These are phyloP conservation scores for Encarsia formosa DNA, from an alignment of 2,888 invertebrate species.

Conservation along the genomic window DNA sequence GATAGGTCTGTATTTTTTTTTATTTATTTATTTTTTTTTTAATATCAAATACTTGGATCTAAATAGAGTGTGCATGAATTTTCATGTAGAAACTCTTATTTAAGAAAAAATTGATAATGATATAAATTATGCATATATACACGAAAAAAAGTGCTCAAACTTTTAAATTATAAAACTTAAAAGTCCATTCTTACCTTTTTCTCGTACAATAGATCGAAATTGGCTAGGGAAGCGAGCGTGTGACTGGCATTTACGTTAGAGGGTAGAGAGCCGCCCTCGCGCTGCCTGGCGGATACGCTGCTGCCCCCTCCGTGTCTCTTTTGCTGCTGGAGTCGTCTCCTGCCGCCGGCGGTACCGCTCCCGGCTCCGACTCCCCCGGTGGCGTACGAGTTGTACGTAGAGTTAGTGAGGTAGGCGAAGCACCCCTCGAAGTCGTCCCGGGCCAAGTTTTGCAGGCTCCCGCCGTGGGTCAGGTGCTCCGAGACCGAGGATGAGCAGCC, in stretches of 20 bases:
- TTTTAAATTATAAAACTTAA: no score
- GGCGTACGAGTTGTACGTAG: no score
- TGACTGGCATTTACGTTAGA: conserved; percentile 57
- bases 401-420: conserved; percentile 43
- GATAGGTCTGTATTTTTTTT: no score
- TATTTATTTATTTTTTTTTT: no score
- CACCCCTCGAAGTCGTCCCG: conserved; percentile 42
- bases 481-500: conserved; percentile 46
- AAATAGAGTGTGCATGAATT: no score
- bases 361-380: conserved; percentile 37
- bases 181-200: conserved; percentile 38
- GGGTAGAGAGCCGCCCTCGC: conserved; percentile 64
- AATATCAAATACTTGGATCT: no score
- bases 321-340: conserved; percentile 31
- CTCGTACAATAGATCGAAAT: conserved; percentile 46
- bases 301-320: conserved; percentile 39
- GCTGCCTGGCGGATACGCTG: conserved; percentile 55
- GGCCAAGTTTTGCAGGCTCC: conserved; percentile 58
- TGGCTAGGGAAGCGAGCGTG: conserved; percentile 44
- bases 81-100: no score
- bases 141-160: no score
- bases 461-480: conserved; percentile 57
- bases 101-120: no score
- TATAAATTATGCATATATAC: no score
- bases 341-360: not conserved